Evolutionary conservation across 2,888 invertebrate genomes (phyloP).

Genomic region (Acanthosepion lycidas): DNA sequence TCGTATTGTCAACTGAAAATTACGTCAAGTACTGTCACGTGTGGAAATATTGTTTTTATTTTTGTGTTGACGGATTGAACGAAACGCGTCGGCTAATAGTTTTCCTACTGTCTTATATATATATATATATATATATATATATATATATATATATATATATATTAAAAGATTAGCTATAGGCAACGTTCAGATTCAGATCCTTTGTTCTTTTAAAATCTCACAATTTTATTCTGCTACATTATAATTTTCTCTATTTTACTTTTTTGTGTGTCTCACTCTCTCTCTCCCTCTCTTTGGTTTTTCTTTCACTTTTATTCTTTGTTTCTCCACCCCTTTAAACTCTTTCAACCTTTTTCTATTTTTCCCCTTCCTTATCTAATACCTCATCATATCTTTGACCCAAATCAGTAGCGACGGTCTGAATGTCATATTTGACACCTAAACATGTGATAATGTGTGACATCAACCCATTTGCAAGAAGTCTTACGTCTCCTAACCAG

Average conservation of each 20-base stretch:
- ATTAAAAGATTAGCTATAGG: no score
- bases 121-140: no score
- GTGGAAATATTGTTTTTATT: no score
- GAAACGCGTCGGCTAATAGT: no score
- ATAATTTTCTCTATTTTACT: neutral
- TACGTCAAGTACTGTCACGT: no score
- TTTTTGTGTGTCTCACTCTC: neutral
- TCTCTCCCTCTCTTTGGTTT: neutral
- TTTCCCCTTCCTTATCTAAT: neutral
- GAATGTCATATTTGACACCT: slow-evolving; percentile 1
- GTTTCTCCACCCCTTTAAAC: neutral
- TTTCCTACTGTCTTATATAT: no score
- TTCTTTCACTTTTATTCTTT: neutral
- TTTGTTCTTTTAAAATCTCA: no score
- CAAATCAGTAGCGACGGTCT: neutral
- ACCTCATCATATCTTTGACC: neutral
- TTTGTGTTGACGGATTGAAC: no score
- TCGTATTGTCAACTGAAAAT: no score
- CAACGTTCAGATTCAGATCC: no score
- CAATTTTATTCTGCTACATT: neutral
- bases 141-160: no score
- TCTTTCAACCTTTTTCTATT: neutral
- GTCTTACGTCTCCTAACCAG: neutral
- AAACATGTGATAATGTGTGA: neutral
- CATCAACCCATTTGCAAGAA: neutral